Percentiles rank a stretch among this genome's conserved stretches.
Conservation (phyloP, 2,113 vertebrate species). For the Toxotes chatareus region DNA sequence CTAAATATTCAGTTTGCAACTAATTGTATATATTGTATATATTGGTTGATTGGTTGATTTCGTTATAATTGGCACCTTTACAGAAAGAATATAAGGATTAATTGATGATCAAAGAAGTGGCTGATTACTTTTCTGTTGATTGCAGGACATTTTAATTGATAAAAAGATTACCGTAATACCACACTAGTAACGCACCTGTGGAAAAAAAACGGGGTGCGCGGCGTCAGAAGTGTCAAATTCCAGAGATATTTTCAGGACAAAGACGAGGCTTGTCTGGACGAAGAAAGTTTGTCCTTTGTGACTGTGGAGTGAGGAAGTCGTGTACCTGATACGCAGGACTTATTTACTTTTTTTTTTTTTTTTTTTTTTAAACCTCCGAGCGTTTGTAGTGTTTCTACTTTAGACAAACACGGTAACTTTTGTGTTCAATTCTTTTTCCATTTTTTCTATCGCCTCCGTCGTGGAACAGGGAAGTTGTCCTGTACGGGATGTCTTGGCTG, state of each 20-base stretch:
- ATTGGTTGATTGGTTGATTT: no score
- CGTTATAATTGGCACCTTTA: no score
- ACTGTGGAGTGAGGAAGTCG: neutral
- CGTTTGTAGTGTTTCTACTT: neutral
- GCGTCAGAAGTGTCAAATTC: constrained; percentile 63
- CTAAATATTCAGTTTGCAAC: no score
- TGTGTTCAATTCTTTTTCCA: neutral
- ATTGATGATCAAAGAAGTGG: no score
- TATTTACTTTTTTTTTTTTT: neutral
- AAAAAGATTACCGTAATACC: constrained; percentile 6
- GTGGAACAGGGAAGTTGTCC: no score
- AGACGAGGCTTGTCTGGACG: constrained; percentile 46
- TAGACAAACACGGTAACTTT: constrained; percentile 39
- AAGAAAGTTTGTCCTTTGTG: neutral
- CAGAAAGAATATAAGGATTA: no score
- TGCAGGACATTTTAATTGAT: neutral
- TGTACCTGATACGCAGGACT: neutral
- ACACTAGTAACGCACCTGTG: neutral
- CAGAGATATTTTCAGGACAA: constrained; percentile 34
- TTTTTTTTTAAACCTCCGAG: neutral
- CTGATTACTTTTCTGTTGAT: no score
- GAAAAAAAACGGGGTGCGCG: neutral
- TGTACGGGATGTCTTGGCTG: no score
- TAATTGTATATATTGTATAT: no score
- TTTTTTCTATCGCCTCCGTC: neutral